Percentiles rank a stretch among this genome's conserved stretches.
Evolutionary conservation across 2,113 vertebrate genomes (phyloP).

Genomic region (Amia ocellicauda): DNA sequence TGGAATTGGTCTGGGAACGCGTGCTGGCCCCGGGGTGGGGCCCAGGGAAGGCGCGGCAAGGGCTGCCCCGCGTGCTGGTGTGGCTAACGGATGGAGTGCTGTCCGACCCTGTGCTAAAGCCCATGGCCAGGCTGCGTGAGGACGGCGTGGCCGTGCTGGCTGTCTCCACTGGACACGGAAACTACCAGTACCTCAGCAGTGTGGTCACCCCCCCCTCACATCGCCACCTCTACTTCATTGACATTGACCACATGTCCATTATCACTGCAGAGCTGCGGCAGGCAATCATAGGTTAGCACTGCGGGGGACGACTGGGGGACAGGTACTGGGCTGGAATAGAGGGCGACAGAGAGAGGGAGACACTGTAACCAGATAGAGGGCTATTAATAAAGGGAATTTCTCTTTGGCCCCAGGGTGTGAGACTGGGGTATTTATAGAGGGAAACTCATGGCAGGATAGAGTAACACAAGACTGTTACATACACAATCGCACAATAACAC

Average conservation of each 20-base stretch:
- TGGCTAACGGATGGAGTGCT: conserved; percentile 93
- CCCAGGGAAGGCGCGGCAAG: conserved; percentile 51
- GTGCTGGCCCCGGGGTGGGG: conserved; percentile 48
- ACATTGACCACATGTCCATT: conserved; percentile 86
- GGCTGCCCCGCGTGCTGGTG: conserved; percentile 84
- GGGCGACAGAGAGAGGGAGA: conserved; percentile 15
- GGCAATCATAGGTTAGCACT: conserved; percentile 75
- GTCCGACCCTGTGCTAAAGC: conserved; percentile 75
- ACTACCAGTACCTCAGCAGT: conserved; percentile 72
- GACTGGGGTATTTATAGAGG: conserved; percentile 45
- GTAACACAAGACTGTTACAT: conserved; percentile 29
- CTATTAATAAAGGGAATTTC: conserved; percentile 63
- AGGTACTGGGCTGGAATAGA: conserved; percentile 32
- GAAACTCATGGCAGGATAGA: conserved; percentile 41
- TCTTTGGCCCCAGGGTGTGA: conserved; percentile 33
- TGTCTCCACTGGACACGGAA: conserved; percentile 83
- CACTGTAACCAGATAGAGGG: conserved; percentile 55
- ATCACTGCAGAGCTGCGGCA: conserved; percentile 76
- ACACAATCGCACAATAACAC: background rate
- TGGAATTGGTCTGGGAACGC: conserved; percentile 67
- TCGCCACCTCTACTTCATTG: conserved; percentile 83
- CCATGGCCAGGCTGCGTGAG: conserved; percentile 75
- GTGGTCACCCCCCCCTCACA: conserved; percentile 76
- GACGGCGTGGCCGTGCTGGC: conserved; percentile 81
- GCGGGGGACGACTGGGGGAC: background rate